Evolutionary conservation across 1,140 invertebrate species (phyloP).

Genomic region (Pseudachorutes palmiensis): DNA sequence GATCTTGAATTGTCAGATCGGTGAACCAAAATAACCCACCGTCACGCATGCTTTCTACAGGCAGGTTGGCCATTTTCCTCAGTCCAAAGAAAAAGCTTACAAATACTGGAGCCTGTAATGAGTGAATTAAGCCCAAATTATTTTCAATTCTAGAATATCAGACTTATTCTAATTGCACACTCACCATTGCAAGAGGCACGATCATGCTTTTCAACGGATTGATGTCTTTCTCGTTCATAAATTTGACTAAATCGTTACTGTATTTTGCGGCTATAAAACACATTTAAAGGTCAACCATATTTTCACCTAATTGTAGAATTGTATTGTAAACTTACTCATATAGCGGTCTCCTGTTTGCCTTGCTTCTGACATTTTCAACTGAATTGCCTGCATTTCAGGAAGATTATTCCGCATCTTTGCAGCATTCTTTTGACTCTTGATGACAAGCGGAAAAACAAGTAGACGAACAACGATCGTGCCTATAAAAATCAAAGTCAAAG

Average conservation of each 20-base stretch:
- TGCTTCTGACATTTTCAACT: constrained; percentile 73
- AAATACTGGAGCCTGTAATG: constrained; percentile 70
- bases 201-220: constrained; percentile 72
- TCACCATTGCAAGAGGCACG: constrained; percentile 70
- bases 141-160: neutral
- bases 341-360: constrained; percentile 67
- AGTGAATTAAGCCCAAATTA: constrained; percentile 10
- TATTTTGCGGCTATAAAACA: constrained; percentile 53
- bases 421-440: constrained; percentile 65
- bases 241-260: constrained; percentile 63
- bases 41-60: constrained; percentile 73
- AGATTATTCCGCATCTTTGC: constrained; percentile 70
- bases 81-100: constrained; percentile 82
- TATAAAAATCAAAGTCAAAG: no score
- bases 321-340: constrained; percentile 52
- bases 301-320: neutral
- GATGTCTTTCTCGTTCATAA: constrained; percentile 70
- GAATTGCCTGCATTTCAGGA: constrained; percentile 68
- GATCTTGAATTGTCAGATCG: constrained; percentile 84
- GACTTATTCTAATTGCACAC: constrained; percentile 19
- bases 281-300: constrained; percentile 22
- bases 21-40: constrained; percentile 91
- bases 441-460: constrained; percentile 71
- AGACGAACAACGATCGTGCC: constrained; percentile 67
- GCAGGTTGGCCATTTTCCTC: constrained; percentile 71